Evolutionary conservation across 2,113 vertebrate genomes (phyloP).

Genomic region (Carettochelys insculpta): DNA sequence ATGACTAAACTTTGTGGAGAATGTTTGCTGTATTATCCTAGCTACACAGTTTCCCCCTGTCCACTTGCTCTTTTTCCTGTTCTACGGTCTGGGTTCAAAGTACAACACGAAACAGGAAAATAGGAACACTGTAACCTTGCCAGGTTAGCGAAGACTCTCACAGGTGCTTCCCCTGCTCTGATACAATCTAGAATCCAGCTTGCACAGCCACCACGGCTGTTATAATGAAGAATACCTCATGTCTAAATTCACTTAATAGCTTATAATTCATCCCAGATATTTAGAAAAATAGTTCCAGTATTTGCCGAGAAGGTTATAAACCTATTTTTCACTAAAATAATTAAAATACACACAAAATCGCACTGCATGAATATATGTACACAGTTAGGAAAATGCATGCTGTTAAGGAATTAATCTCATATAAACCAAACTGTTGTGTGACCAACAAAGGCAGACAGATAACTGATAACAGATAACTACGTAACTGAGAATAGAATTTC

Average conservation of each 20-base stretch:
- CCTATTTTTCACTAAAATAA: background rate
- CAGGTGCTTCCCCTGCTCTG: background rate
- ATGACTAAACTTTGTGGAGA: background rate
- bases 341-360: background rate
- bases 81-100: background rate
- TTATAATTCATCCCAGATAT: background rate
- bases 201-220: background rate
- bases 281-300: background rate
- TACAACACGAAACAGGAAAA: background rate
- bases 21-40: background rate
- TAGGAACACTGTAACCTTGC: background rate
- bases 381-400: background rate
- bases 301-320: background rate
- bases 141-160: background rate
- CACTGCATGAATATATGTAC: background rate
- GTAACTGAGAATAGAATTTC: background rate
- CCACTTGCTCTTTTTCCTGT: background rate
- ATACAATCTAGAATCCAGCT: background rate
- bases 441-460: background rate
- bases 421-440: background rate
- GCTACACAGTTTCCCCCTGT: background rate
- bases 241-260: background rate
- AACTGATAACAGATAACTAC: too few species aligned
- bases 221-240: background rate
- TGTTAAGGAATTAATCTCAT: background rate